Conservation (phyloP, 2,113 vertebrate species). For the Corythoichthys haematopterus region DNA sequence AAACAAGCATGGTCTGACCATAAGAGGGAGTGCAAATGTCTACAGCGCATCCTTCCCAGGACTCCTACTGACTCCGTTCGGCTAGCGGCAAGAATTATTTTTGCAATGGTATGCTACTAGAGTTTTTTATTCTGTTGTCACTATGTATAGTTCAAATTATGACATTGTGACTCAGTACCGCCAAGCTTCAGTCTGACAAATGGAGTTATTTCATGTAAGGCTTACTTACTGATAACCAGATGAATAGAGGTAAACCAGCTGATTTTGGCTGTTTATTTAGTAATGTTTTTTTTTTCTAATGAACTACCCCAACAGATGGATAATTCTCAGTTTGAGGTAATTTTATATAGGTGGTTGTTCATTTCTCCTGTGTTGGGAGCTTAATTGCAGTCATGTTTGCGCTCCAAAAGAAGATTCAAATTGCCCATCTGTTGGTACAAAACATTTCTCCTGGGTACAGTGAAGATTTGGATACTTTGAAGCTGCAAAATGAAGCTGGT, state of each 20-base stretch:
- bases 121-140: slow-evolving; percentile 2
- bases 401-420: not conserved
- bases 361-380: not conserved
- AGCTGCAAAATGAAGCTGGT: slow-evolving; percentile 1
- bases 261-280: not conserved
- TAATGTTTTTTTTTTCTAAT: not conserved
- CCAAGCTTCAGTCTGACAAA: not conserved
- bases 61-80: slow-evolving; percentile 88
- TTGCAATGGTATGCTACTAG: slow-evolving; percentile 78
- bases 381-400: slow-evolving; percentile 1
- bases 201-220: not conserved
- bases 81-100: slow-evolving; percentile 83
- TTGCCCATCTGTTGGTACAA: not conserved
- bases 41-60: slow-evolving; percentile 75
- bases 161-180: not conserved
- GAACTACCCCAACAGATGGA: not conserved
- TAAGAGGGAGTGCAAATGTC: slow-evolving; percentile 85
- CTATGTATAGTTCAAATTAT: not conserved
- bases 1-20: slow-evolving; percentile 86
- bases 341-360: not conserved
- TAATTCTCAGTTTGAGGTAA: not conserved
- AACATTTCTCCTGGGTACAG: not conserved
- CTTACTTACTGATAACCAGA: not conserved
- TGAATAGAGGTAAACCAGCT: not conserved
- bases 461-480: not conserved